Percentiles rank a stretch among this genome's conserved stretches.
phyloP scores from a whole-genome alignment of 2,888 invertebrate genomes.

The Dolomedes plantarius region DNA sequence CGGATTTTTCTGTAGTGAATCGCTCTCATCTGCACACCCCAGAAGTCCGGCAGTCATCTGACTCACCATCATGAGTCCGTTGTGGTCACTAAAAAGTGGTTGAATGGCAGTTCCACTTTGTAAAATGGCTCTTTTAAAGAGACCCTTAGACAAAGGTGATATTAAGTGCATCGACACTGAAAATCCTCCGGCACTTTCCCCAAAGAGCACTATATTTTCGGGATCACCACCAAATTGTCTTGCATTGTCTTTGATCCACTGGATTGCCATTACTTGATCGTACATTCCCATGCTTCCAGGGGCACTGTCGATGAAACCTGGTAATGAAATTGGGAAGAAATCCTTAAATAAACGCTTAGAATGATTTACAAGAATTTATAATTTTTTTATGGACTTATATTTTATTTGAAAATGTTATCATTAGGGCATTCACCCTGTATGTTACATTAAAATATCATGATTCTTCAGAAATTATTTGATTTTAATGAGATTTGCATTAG shows the following conservation, averaged over 20 bases:
- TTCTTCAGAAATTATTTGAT: too few relatives aligned
- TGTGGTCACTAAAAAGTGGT: background rate
- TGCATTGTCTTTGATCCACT: constrained; percentile 75
- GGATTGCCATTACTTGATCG: constrained; percentile 75
- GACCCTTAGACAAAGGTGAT: constrained; percentile 61
- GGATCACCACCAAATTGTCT: constrained; percentile 75
- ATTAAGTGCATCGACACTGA: constrained; percentile 72
- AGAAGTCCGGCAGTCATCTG: constrained; percentile 18
- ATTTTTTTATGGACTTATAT: too few relatives aligned
- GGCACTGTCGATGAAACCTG: constrained; percentile 67
- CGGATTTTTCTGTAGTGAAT: background rate
- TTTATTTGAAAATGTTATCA: too few relatives aligned
- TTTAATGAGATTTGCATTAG: too few relatives aligned
- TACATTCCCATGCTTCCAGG: constrained; percentile 75
- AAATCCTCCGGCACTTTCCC: constrained; percentile 75
- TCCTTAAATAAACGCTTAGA: too few relatives aligned
- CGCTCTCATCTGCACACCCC: constrained; percentile 23
- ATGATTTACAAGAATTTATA: too few relatives aligned
- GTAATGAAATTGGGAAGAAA: too few relatives aligned
- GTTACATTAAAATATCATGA: too few relatives aligned
- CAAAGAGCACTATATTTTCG: constrained; percentile 75
- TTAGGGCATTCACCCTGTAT: too few relatives aligned
- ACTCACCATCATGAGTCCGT: background rate
- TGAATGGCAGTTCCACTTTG: constrained; percentile 74
- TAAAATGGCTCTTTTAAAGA: constrained; percentile 74